A percentile compares a stretch with the other conserved stretches of the same genome.
Conservation (phyloP, 1,140 invertebrate genomes). For the Nylanderia fulva region DNA sequence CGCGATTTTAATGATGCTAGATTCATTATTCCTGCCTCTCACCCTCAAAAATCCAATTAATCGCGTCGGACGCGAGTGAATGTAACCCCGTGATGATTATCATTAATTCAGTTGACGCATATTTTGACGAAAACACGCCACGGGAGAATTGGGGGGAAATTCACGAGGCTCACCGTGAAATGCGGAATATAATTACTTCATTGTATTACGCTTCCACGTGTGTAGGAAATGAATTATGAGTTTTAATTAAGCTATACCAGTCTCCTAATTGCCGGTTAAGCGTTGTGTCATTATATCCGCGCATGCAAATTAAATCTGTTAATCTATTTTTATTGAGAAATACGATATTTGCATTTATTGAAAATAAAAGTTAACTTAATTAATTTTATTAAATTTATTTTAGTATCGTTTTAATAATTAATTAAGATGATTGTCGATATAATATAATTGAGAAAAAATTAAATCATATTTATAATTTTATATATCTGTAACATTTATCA, state of each 20-base stretch:
- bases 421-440: no score
- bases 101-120: slow-evolving; percentile 18
- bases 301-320: slow-evolving; percentile 11
- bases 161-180: neutral
- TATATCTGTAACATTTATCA: neutral
- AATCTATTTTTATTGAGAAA: neutral
- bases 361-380: no score
- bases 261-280: slow-evolving; percentile 15
- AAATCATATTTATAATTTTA: neutral
- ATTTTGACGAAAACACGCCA: slow-evolving; percentile 8
- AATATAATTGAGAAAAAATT: neutral
- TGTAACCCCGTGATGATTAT: slow-evolving; percentile 35
- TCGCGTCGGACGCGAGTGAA: neutral
- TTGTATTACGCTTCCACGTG: slow-evolving; percentile 43
- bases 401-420: no score
- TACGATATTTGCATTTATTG: neutral
- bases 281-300: neutral
- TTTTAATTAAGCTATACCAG: slow-evolving; percentile 45
- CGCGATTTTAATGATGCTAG: neutral
- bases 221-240: slow-evolving; percentile 22
- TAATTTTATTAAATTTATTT: no score
- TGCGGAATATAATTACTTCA: slow-evolving; percentile 32
- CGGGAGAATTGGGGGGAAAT: slow-evolving; percentile 4
- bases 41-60: slow-evolving; percentile 34
- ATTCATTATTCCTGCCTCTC: slow-evolving; percentile 30